Evolutionary conservation across 1,140 invertebrate species (phyloP).

Genomic region (Antheraea mylitta): DNA sequence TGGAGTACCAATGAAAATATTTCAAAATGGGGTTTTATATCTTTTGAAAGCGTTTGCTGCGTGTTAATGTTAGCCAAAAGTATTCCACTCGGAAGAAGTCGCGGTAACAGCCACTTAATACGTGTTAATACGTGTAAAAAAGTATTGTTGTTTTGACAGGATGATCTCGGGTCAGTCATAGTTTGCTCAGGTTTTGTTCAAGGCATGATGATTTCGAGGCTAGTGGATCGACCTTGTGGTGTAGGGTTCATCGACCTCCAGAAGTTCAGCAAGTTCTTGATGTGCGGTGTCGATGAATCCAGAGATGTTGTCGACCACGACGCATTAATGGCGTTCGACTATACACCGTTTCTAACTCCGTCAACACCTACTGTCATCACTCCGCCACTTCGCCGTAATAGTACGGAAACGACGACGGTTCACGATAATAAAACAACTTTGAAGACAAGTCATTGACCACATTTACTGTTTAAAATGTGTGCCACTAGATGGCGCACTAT

Average conservation of each 20-base stretch:
- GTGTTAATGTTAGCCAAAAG: too few species aligned
- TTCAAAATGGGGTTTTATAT: too few species aligned
- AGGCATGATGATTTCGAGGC: conserved; percentile 61
- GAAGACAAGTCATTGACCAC: not conserved
- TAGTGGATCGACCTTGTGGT: conserved; percentile 60
- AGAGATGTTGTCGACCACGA: conserved; percentile 56
- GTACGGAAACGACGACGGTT: not conserved
- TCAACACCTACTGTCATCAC: conserved; percentile 25
- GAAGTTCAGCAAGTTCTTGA: conserved; percentile 53
- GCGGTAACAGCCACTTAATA: too few species aligned
- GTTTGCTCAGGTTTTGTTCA: conserved; percentile 52
- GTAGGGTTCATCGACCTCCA: conserved; percentile 53
- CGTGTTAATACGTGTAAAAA: too few species aligned
- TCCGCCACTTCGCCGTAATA: not conserved
- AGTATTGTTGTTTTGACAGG: conserved; percentile 39
- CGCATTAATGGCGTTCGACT: conserved; percentile 38
- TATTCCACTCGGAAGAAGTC: too few species aligned
- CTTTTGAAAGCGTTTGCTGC: too few species aligned
- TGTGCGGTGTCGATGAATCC: conserved; percentile 59
- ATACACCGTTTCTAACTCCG: conserved; percentile 20
- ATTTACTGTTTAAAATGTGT: too few species aligned
- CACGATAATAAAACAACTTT: not conserved
- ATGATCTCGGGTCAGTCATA: conserved; percentile 53
- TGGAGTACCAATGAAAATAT: too few species aligned
- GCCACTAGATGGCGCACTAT: too few species aligned